Evolutionary conservation across 2,888 invertebrate genomes (phyloP).

Genomic region (Villa cingulata): DNA sequence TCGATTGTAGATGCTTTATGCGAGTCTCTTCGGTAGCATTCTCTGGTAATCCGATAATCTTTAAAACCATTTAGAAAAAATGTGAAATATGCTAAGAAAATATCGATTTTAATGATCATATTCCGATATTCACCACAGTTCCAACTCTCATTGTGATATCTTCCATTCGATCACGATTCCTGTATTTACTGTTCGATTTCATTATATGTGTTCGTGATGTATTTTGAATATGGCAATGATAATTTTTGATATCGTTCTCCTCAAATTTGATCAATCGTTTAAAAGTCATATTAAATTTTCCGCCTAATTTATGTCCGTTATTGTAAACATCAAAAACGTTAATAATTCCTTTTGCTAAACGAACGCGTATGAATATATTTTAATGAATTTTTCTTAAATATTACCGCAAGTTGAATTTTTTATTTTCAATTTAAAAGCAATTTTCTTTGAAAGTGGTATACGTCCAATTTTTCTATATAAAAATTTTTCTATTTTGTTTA

Average conservation of each 20-base stretch:
- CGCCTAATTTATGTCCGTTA: conserved; percentile 28
- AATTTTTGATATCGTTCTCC: not conserved
- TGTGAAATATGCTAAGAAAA: not conserved
- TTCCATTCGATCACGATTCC: conserved; percentile 23
- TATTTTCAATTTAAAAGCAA: no score
- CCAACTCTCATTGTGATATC: conserved; percentile 25
- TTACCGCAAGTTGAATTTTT: no score
- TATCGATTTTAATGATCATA: no score
- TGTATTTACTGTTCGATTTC: conserved; percentile 19
- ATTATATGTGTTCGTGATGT: conserved; percentile 15
- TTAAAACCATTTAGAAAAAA: not conserved
- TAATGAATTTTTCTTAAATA: no score
- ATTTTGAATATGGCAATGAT: conserved; percentile 14
- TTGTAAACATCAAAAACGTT: conserved; percentile 31
- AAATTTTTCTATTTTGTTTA: no score
- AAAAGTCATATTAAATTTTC: conserved; percentile 26
- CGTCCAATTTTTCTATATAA: no score
- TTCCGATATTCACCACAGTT: conserved; percentile 22
- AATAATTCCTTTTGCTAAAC: not conserved
- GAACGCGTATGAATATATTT: no score
- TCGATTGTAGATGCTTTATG: conserved; percentile 17
- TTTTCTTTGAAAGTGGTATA: no score
- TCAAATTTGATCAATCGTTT: conserved; percentile 19
- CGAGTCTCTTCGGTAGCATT: conserved; percentile 17
- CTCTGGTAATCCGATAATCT: conserved; percentile 11